Conservation (phyloP, 2,113 vertebrate species). For the Pimephales promelas region DNA sequence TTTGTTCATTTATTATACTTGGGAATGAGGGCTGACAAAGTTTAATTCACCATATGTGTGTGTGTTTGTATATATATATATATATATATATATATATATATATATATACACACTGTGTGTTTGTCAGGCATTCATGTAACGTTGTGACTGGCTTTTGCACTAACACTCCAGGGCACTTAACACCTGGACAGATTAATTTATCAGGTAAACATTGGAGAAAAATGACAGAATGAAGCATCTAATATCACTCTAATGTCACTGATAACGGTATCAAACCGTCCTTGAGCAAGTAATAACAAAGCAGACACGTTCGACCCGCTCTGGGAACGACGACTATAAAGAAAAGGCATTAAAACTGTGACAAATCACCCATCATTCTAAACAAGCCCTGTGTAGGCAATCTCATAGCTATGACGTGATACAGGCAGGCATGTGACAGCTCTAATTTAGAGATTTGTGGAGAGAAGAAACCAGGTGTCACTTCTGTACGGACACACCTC, state of each 20-base stretch:
- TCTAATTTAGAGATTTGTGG: conserved; percentile 37
- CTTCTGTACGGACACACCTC: conserved; percentile 19
- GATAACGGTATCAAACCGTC: conserved; percentile 37
- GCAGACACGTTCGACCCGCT: not conserved
- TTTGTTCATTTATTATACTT: not conserved
- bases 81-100: too few relatives aligned
- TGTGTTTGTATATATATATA: too few relatives aligned
- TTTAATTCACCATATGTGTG: not conserved
- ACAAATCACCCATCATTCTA: conserved; percentile 39
- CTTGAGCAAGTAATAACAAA: conserved; percentile 37
- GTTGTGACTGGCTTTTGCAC: conserved; percentile 29
- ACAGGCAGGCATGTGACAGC: conserved; percentile 38
- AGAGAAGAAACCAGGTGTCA: conserved; percentile 44
- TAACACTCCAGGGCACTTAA: conserved; percentile 37
- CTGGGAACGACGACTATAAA: conserved; percentile 37
- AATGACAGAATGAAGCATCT: conserved; percentile 22
- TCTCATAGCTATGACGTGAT: conserved; percentile 29
- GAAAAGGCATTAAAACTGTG: conserved; percentile 44
- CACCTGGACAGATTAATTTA: conserved; percentile 43
- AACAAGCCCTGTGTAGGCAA: conserved; percentile 29
- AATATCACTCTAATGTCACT: conserved; percentile 31
- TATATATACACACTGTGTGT: too few relatives aligned
- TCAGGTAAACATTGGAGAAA: conserved; percentile 46
- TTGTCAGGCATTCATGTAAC: conserved; percentile 14
- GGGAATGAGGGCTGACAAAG: not conserved